phyloP scores from a whole-genome alignment of 2,888 invertebrate species.

The Leucophenga maculata region DNA sequence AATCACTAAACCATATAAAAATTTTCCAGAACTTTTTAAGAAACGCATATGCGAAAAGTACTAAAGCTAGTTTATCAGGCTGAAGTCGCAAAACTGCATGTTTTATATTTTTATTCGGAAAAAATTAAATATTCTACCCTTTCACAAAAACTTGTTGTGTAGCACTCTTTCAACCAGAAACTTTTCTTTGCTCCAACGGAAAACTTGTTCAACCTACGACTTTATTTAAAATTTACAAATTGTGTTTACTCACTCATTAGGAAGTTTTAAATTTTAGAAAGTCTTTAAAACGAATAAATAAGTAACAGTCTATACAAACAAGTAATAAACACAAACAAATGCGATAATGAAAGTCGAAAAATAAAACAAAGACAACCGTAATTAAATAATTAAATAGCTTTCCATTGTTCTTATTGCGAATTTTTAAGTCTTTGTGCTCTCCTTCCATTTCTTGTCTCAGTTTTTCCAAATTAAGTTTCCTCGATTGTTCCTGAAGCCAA shows the following conservation, averaged over 20 bases:
- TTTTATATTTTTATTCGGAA: too few species aligned
- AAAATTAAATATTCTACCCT: too few species aligned
- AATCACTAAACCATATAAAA: too few species aligned
- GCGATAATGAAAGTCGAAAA: background rate
- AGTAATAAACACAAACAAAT: conserved; percentile 7
- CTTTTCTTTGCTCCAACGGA: too few species aligned
- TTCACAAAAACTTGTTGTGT: too few species aligned
- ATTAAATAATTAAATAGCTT: conserved; percentile 13
- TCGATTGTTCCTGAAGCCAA: conserved; percentile 46
- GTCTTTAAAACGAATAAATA: background rate
- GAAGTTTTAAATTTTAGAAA: conserved; percentile 24
- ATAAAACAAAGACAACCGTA: background rate
- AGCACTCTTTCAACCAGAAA: too few species aligned
- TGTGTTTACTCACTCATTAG: conserved; percentile 62
- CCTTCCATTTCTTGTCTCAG: conserved; percentile 11
- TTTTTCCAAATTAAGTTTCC: conserved; percentile 52
- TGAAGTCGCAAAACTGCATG: too few species aligned
- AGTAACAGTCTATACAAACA: conserved; percentile 18
- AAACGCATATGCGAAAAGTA: too few species aligned
- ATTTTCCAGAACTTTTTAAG: too few species aligned
- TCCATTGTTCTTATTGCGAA: conserved; percentile 4
- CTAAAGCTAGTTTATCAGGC: too few species aligned
- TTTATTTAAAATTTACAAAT: conserved; percentile 47
- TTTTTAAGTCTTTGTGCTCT: too few species aligned
- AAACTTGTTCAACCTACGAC: background rate